Evolutionary conservation across 1,140 invertebrate genomes (phyloP).

Genomic region (Drosophila littoralis): DNA sequence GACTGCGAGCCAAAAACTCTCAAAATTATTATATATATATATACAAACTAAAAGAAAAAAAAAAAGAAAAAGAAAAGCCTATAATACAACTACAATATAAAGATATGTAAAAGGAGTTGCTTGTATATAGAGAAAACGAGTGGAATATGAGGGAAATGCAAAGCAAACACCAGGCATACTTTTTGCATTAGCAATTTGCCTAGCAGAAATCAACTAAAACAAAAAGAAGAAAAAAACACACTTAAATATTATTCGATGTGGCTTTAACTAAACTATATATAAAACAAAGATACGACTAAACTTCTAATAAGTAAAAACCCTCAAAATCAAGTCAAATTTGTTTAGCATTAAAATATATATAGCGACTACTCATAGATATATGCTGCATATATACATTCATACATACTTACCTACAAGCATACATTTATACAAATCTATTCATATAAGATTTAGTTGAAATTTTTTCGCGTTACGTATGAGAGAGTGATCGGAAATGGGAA

Average conservation of each 20-base stretch:
- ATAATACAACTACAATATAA: conserved; percentile 41
- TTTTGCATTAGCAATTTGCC: conserved; percentile 42
- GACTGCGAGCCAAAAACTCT: conserved; percentile 83
- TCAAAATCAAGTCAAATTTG: conserved; percentile 69
- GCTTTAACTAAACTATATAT: conserved; percentile 76
- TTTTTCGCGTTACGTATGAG: conserved; percentile 72
- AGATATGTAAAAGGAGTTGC: conserved; percentile 35
- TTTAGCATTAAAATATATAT: conserved; percentile 56
- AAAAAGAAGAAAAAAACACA: conserved; percentile 29
- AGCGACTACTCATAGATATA: conserved; percentile 29
- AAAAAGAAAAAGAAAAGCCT: conserved; percentile 18
- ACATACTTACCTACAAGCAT: conserved; percentile 30
- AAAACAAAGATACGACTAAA: conserved; percentile 31
- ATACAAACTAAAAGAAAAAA: conserved; percentile 6
- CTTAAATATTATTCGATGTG: conserved; percentile 78
- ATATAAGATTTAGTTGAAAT: conserved; percentile 74
- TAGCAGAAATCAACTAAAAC: conserved; percentile 22
- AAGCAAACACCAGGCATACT: conserved; percentile 50
- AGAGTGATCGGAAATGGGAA: neutral
- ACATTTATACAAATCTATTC: conserved; percentile 28
- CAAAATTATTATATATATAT: conserved; percentile 65
- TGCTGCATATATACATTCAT: conserved; percentile 15
- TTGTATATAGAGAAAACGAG: conserved; percentile 14
- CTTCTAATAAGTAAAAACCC: conserved; percentile 33
- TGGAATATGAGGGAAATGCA: neutral